These are phyloP conservation scores for Prinia subflava DNA, from an alignment of 2,113 vertebrate species.

Conservation along the genomic window DNA sequence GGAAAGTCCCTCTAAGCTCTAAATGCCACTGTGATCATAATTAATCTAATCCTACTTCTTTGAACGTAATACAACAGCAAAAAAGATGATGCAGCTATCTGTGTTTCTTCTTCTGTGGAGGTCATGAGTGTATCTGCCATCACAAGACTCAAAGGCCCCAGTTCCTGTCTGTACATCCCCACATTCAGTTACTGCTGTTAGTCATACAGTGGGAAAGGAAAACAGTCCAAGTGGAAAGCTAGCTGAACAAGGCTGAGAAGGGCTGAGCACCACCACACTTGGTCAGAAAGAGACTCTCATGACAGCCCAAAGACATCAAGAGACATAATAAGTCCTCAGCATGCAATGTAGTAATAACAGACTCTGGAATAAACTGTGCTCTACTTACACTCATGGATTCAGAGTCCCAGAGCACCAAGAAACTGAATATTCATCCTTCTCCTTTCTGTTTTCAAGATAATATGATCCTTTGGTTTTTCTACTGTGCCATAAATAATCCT, in stretches of 20 bases:
- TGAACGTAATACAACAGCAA: background rate
- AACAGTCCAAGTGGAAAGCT: background rate
- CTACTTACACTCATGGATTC: background rate
- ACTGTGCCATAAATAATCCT: background rate
- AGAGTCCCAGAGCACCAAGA: background rate
- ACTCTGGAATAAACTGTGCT: background rate
- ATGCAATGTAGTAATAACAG: background rate
- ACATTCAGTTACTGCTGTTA: background rate
- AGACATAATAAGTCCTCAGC: background rate
- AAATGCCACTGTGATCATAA: background rate
- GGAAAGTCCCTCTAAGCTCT: background rate
- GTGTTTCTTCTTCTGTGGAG: background rate
- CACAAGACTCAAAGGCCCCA: background rate
- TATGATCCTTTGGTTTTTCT: background rate
- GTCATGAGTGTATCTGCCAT: background rate
- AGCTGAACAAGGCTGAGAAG: background rate
- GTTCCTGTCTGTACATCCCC: background rate
- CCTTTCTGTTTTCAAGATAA: background rate
- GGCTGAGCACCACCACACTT: background rate
- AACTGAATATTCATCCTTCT: background rate
- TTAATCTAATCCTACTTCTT: background rate
- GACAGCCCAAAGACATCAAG: background rate
- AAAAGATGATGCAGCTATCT: background rate
- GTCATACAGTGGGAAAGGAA: background rate
- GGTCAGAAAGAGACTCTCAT: background rate